phyloP scores from a whole-genome alignment of 2,888 invertebrate species.

The Parascotia fuliginaria region DNA sequence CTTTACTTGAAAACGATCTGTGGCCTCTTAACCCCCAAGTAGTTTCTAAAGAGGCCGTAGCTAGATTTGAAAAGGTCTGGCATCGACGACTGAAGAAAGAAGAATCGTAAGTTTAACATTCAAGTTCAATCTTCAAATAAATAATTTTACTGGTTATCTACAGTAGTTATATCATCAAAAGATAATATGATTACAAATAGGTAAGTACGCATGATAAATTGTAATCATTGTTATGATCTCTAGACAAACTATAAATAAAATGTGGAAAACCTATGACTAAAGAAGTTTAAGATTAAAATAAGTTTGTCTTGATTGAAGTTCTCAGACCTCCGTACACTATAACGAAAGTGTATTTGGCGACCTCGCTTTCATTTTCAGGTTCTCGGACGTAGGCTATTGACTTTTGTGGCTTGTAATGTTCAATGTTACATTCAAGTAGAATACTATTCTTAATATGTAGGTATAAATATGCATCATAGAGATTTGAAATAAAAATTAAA shows the following conservation, averaged over 20 bases:
- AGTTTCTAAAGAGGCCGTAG: slow-evolving; percentile 90
- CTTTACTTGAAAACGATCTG: slow-evolving; percentile 92
- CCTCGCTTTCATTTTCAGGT: slow-evolving; percentile 35
- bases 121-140: too few relatives aligned
- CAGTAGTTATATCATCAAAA: background rate
- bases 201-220: background rate
- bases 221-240: background rate
- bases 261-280: background rate
- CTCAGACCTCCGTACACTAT: background rate
- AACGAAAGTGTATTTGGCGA: slow-evolving; percentile 26
- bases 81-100: slow-evolving; percentile 87
- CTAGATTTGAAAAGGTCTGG: slow-evolving; percentile 93
- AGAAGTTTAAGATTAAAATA: background rate
- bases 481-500: too few relatives aligned
- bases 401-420: background rate
- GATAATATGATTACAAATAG: background rate
- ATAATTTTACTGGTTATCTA: too few relatives aligned
- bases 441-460: too few relatives aligned
- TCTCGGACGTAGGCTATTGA: slow-evolving; percentile 2
- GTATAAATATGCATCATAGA: too few relatives aligned
- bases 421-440: too few relatives aligned
- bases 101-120: slow-evolving; percentile 78
- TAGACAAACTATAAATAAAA: background rate
- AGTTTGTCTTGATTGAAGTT: background rate
- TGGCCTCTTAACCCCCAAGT: slow-evolving; percentile 95